Conservation (phyloP, 2,888 invertebrate species). For the Lottia gigantea region DNA sequence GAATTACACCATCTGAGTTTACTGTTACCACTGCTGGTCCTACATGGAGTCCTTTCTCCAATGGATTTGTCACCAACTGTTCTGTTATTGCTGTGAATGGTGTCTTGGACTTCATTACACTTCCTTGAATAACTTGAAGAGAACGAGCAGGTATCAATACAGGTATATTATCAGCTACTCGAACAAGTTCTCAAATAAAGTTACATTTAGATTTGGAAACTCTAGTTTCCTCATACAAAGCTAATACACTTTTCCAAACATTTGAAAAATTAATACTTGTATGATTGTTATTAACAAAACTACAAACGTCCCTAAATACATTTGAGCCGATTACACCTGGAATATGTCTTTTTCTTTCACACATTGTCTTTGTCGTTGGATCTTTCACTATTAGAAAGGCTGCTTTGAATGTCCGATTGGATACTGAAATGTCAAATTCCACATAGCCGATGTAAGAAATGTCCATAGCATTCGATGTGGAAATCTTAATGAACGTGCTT, state of each 20-base stretch:
- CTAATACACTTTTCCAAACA: conserved; percentile 9
- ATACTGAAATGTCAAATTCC: conserved; percentile 16
- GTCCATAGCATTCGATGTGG: conserved; percentile 18
- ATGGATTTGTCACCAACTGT: too few relatives aligned
- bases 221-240: conserved; percentile 9
- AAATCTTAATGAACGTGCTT: conserved; percentile 7
- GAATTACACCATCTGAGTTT: background rate
- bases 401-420: conserved; percentile 8
- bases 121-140: too few relatives aligned
- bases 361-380: too few relatives aligned
- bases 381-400: background rate
- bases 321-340: conserved; percentile 17
- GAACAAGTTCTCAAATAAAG: background rate
- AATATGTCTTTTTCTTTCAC: too few relatives aligned
- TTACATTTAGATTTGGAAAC: background rate
- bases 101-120: too few relatives aligned
- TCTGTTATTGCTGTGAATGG: too few relatives aligned
- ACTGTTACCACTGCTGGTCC: conserved; percentile 4
- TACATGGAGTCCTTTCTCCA: too few relatives aligned
- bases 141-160: background rate
- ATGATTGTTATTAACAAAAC: background rate
- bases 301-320: conserved; percentile 13
- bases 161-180: background rate
- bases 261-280: background rate
- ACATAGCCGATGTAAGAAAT: conserved; percentile 22